A percentile compares a stretch with the other conserved stretches of the same genome.
Conservation (phyloP, 2,797 vertebrate genomes). For the Delichon dasypus region DNA sequence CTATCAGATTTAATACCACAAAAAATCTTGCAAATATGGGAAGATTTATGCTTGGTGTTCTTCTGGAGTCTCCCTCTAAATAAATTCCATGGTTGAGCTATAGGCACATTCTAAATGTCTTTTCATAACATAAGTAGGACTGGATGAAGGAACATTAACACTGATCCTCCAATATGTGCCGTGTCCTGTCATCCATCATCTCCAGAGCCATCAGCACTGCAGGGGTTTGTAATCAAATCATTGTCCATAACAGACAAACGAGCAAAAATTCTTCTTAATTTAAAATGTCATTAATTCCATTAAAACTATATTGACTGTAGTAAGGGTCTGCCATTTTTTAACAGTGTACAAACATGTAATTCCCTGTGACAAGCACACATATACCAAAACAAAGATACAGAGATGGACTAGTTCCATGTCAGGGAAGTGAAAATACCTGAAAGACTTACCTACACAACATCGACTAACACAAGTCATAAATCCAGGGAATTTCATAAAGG, state of each 20-base stretch:
- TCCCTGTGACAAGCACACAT: background rate
- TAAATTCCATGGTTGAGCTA: background rate
- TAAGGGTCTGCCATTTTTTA: background rate
- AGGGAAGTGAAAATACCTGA: background rate
- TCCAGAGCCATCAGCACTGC: background rate
- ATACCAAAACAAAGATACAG: background rate
- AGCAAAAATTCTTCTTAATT: slow-evolving; percentile 2
- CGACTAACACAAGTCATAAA: background rate
- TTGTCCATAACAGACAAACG: background rate
- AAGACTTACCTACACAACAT: background rate
- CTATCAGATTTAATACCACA: background rate
- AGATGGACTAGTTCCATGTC: background rate
- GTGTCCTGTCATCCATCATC: background rate
- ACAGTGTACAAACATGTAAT: background rate
- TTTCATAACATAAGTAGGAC: background rate
- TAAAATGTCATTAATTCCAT: background rate
- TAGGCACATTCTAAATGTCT: background rate
- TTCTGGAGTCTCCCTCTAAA: background rate
- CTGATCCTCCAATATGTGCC: background rate
- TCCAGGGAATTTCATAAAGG: slow-evolving; percentile 3
- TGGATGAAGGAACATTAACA: background rate
- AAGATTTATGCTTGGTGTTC: background rate
- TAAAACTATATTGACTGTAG: background rate
- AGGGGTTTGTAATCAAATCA: background rate
- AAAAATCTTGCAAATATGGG: background rate